Evolutionary conservation across 2,113 vertebrate genomes (phyloP), one percentile per base, ranked within the genome.

Genomic region (Patagioenas fasciata): DNA sequence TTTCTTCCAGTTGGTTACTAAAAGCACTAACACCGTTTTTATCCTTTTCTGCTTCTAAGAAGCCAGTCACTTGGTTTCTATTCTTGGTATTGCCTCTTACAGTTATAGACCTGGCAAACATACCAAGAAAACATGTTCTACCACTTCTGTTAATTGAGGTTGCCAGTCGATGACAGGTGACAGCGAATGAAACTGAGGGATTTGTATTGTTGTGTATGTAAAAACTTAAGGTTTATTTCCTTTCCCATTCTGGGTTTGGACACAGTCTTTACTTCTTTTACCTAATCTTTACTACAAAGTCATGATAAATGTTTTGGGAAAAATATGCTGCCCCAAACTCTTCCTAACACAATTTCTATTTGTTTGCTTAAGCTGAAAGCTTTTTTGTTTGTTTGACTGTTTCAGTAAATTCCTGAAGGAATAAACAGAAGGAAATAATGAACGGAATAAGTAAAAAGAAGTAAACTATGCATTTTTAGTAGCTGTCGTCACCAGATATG

Each of bases 401-500:
- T 95, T 94, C 72, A 95, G 24, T 77, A 82, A 95, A 88, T 94
- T 95, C 61, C 83, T 94, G 44, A 47, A 47, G 44, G 44, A 47
- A 47, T 96, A 86, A 65, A 81, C n/a, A 26, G 85, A 95, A 94
- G 62, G 50, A 96, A 97, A 95, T 74, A 85, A 87, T 7, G 15
- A 15, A 42, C 6, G 44, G 44, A 44, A 44, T 96, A 86, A 65
- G 80, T 32, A 26, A 83, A 95, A 94, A 60, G 50, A 96, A 97
- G 95, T 74, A 85, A 87, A 77, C 48, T 92, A 91, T 77, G 9
- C 66, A 58, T 71, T 94, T 97, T 92, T 86, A 94, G 85, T 89
- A 88, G 58, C 61, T 95, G 96, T 96, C 90, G 97, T 97, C 94
- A 95, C 91, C 82, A 96, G 57, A 47, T 62, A 91, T 79, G 78